Evolutionary conservation across 1,140 invertebrate genomes (phyloP), one percentile per base, ranked within the genome.

Genomic region (Spodoptera litura): DNA sequence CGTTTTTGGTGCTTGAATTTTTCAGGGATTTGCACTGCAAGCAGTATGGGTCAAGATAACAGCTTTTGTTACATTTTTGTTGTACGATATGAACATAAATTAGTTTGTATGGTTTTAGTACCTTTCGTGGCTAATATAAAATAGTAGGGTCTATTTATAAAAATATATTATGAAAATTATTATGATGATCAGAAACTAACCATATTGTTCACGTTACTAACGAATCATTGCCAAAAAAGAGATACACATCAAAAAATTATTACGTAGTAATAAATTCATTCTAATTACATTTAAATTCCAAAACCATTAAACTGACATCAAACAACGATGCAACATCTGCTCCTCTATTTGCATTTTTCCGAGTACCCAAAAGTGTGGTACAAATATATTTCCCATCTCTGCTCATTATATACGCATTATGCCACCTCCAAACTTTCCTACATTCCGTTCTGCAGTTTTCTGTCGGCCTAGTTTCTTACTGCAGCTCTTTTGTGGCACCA

Each of bases 381-480:
- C 13, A 44, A 35, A 52, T 15, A 64, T n/a, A 53, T 25, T 70
- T 25, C 3, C 13, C 2, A 70, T 49, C 15, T 2, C 15, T 10
- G 52, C 66, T 56, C 56, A 74, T 51, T 74, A 75, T 76, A 35
- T 49, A 9, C 25, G n/a, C 31, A 27, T 49, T 58, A 49, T 62
- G 51, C 78, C 78, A n/a, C 31, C 66, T 80, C 72, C 64, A 71
- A 61, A 51, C 25, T n/a, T 59, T 66, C 10, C 6, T 25, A 2
- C 31, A 59, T 72, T 71, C 31, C 56, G 38, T n/a, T 66, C 62
- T 55, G 49, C 44, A 44, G 52, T 64, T 72, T 78, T 20, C 38
- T 38, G 68, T 68, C 85, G 86, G 80, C 87, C 87, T 87, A 86
- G 56, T 85, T 88, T 85, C 78, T 49, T 64, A 52, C 78, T 73